Evolutionary conservation across 2,797 vertebrate species (phyloP).

Genomic region (Neosilurus mollespiculum): DNA sequence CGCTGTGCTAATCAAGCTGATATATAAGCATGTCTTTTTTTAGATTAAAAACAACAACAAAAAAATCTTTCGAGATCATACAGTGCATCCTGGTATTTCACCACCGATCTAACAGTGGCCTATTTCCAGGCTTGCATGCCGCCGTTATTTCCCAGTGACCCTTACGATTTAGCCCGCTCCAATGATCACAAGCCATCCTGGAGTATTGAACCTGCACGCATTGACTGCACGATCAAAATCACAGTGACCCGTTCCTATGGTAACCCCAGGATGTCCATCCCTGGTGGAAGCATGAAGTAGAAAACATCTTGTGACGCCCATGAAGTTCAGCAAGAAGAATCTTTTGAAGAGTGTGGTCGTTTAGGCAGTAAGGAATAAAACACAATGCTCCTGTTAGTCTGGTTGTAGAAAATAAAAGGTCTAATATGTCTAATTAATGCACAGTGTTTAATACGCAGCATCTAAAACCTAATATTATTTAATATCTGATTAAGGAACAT

Average conservation of each 20-base stretch:
- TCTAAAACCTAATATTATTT: too few relatives aligned
- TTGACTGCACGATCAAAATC: slow-evolving; percentile 45
- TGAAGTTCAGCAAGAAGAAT: slow-evolving; percentile 4
- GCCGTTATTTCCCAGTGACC: slow-evolving; percentile 27
- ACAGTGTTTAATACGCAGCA: neutral
- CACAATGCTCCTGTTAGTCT: neutral
- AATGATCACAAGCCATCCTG: slow-evolving; percentile 45
- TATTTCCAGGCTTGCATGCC: slow-evolving; percentile 21
- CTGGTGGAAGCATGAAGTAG: slow-evolving; percentile 29
- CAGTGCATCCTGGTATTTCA: slow-evolving; percentile 4
- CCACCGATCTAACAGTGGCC: neutral
- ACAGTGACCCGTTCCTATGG: slow-evolving; percentile 53
- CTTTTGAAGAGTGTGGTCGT: too few relatives aligned
- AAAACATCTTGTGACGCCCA: slow-evolving; percentile 28
- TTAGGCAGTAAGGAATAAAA: neutral
- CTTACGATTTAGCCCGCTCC: slow-evolving; percentile 13
- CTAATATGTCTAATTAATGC: neutral
- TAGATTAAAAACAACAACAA: neutral
- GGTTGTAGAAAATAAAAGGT: neutral
- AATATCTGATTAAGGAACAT: neutral
- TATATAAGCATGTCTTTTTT: neutral
- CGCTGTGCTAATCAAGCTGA: neutral
- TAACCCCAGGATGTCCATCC: slow-evolving; percentile 49
- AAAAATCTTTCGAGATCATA: slow-evolving; percentile 25
- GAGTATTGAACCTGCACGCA: slow-evolving; percentile 51